A percentile compares a stretch with the other conserved stretches of the same genome.
Evolutionary conservation across 2,888 invertebrate genomes (phyloP).

Genomic region (Vanessa cardui): DNA sequence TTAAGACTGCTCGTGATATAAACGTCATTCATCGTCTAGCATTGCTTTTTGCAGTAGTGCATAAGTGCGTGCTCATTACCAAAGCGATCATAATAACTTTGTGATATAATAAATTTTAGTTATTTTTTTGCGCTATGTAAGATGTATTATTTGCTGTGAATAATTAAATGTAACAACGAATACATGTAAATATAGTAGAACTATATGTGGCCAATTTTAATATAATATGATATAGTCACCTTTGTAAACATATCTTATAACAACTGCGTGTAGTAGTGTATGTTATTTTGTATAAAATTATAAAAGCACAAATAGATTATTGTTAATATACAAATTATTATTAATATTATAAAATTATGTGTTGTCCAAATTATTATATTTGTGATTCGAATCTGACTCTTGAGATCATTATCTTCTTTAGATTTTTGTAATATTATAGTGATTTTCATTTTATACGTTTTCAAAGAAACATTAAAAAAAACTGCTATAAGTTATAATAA

Average conservation of each 20-base stretch:
- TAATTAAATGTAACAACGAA: slow-evolving; percentile 40
- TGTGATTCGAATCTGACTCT: slow-evolving; percentile 33
- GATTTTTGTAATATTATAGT: background rate
- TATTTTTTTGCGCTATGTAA: slow-evolving; percentile 17
- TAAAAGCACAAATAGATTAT: slow-evolving; percentile 28
- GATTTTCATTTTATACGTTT: no score
- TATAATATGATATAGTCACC: slow-evolving; percentile 19
- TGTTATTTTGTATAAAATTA: slow-evolving; percentile 41
- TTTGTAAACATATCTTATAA: slow-evolving; percentile 30
- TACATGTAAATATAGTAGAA: slow-evolving; percentile 29
- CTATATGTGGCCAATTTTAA: slow-evolving; percentile 30
- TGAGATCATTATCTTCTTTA: slow-evolving; percentile 21
- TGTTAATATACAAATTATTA: slow-evolving; percentile 16
- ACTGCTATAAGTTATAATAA: no score
- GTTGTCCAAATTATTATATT: slow-evolving; percentile 35
- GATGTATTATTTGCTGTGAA: slow-evolving; percentile 21
- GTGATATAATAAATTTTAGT: slow-evolving; percentile 13
- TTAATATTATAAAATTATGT: slow-evolving; percentile 29
- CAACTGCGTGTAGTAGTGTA: slow-evolving; percentile 31
- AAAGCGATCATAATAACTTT: slow-evolving; percentile 6
- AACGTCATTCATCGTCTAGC: background rate
- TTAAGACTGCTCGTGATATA: slow-evolving; percentile 5
- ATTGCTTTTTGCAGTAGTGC: slow-evolving; percentile 23
- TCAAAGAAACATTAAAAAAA: no score
- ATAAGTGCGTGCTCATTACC: slow-evolving; percentile 27